Evolutionary conservation across 2,888 invertebrate genomes (phyloP), one percentile per base, ranked within the genome.

Genomic region (Sacculina carcini): DNA sequence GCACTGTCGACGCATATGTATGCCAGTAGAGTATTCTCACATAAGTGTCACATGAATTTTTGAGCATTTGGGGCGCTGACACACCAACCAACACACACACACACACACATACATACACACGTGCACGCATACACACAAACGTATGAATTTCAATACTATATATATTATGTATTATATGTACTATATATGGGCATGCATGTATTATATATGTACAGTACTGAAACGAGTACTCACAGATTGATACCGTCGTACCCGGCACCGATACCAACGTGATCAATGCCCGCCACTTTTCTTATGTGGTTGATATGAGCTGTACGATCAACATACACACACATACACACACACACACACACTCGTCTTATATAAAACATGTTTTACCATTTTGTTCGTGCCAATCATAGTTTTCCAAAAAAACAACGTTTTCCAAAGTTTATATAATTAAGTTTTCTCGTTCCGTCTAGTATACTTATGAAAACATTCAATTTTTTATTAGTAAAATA

Each of bases 231-330:
- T 56, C 54, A 59, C 59, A 42, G 51, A 31, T 56, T 57, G 12
- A 60, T 58, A 52, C 85, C 85, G 65, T 85, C 83, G 68, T 80
- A 85, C 60, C 84, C 85, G 54, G 83, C 84, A 56, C 85, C 86
- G 56, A 86, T 73, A 49, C 85, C 86, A 55, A 85, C 81, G 67
- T 80, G 78, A 71, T 85, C 83, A 61, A 83, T 77, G 57, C 86
- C 85, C 55, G 83, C 83, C 56, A 82, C 73, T 62, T 78, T 76
- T 61, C 80, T 73, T 63, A 85, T 79, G 69, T 85, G 83, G 72
- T 85, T 84, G 68, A 86, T 83, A 70, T 86, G 85, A 59, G 81
- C 85, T 84, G 72, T 53, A n/a, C n/a, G n/a, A n/a, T n/a, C n/a
- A n/a, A n/a, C n/a, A n/a, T n/a, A n/a, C n/a, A n/a, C n/a, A n/a